A percentile compares a stretch with the other conserved stretches of the same genome.
phyloP scores from a whole-genome alignment of 2,888 invertebrate genomes.

The Mythimna lalbum region DNA sequence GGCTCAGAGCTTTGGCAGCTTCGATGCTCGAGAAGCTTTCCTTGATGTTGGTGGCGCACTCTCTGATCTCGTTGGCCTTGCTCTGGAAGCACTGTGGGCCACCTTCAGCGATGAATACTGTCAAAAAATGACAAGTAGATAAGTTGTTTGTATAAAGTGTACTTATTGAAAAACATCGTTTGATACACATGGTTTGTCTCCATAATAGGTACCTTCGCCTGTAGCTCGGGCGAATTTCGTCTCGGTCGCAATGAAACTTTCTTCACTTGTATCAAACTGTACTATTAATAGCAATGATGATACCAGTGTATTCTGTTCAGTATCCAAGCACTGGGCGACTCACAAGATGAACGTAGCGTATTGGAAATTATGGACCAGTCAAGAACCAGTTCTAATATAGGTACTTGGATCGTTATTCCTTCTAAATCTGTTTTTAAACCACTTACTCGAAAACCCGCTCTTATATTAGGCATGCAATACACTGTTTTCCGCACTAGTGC shows the following conservation, averaged over 20 bases:
- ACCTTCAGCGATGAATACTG: slow-evolving; percentile 92
- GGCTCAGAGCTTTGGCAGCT: slow-evolving; percentile 67
- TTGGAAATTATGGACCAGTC: not conserved
- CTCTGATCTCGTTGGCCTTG: slow-evolving; percentile 90
- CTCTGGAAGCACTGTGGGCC: slow-evolving; percentile 94
- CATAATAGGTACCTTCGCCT: no score
- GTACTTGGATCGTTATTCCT: not conserved
- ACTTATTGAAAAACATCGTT: no score
- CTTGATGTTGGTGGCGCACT: slow-evolving; percentile 88
- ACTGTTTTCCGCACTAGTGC: no score
- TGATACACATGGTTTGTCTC: no score
- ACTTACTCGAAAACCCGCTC: no score
- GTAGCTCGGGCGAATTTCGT: no score
- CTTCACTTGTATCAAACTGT: no score
- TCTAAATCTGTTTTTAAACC: not conserved
- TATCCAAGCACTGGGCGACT: not conserved
- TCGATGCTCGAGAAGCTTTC: slow-evolving; percentile 65
- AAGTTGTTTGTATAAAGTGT: no score
- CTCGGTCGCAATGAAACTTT: no score
- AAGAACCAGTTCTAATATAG: not conserved
- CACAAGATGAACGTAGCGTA: no score
- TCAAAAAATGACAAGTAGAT: not conserved
- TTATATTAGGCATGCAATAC: no score
- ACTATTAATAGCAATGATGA: not conserved
- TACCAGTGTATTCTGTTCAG: not conserved